Evolutionary conservation across 2,113 vertebrate genomes (phyloP).

Genomic region (Bubo scandiacus): DNA sequence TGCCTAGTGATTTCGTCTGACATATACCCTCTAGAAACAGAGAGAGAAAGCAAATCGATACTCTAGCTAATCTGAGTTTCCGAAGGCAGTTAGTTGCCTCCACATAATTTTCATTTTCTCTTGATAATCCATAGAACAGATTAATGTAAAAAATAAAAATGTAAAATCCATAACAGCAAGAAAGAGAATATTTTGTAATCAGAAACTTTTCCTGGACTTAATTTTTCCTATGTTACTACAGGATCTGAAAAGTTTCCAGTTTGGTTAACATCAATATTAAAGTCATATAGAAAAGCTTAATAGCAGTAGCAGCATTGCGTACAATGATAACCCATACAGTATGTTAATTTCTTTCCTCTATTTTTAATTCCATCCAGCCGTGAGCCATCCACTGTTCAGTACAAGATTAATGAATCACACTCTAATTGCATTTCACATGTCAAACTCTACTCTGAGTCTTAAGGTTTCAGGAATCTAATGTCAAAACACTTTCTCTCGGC

Average conservation of each 20-base stretch:
- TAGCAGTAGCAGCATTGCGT: background rate
- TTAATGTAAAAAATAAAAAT: background rate
- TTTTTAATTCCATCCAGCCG: constrained; percentile 55
- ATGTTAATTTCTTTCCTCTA: constrained; percentile 19
- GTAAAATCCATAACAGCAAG: background rate
- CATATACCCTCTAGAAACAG: background rate
- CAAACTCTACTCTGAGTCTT: constrained; percentile 14
- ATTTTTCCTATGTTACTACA: background rate
- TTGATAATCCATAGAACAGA: background rate
- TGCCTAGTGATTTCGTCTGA: background rate
- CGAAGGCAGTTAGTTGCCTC: background rate
- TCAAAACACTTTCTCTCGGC: constrained; percentile 14
- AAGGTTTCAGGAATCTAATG: constrained; percentile 5
- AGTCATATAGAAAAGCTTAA: background rate
- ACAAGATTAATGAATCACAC: constrained; percentile 28
- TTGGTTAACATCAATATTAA: background rate
- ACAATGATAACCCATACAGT: background rate
- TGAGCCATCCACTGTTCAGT: background rate
- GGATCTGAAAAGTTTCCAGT: background rate
- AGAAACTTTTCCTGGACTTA: background rate
- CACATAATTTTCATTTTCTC: background rate
- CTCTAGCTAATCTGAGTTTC: background rate
- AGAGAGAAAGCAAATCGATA: background rate
- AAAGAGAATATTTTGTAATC: background rate
- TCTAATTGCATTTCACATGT: constrained; percentile 28